Percentiles rank a stretch among this genome's conserved stretches.
These are phyloP conservation scores for Anguilla japonica DNA, from an alignment of 2,113 vertebrate species.

Conservation along the genomic window DNA sequence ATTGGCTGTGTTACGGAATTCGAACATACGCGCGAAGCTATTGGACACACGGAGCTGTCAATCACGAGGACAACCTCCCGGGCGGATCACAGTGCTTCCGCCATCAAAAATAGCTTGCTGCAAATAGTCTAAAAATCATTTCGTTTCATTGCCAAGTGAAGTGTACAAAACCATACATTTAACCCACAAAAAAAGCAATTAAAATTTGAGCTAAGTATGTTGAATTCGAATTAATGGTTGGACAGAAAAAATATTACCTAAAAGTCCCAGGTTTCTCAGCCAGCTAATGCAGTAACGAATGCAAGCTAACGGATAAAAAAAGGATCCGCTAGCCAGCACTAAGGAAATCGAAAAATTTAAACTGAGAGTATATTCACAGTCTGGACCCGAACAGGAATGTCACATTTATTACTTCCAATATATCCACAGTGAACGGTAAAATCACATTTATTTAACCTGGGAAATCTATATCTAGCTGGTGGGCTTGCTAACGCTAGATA, in stretches of 20 bases:
- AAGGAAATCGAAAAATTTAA: not conserved
- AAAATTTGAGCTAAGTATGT: not conserved
- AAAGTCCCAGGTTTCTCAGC: not conserved
- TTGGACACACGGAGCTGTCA: constrained; percentile 44
- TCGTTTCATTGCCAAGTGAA: not conserved
- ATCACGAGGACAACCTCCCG: constrained; percentile 46
- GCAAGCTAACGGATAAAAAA: not conserved
- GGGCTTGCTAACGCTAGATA: not conserved
- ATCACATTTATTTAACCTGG: constrained; percentile 14
- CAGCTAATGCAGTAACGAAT: not conserved
- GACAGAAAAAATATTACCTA: not conserved
- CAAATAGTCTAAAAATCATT: constrained; percentile 42
- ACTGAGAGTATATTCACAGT: not conserved
- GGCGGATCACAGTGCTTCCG: constrained; percentile 67
- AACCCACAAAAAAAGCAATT: not conserved
- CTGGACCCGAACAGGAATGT: not conserved
- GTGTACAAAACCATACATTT: not conserved
- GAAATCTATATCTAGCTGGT: not conserved
- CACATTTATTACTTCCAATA: not conserved
- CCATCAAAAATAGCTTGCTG: constrained; percentile 53
- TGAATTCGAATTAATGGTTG: constrained; percentile 7
- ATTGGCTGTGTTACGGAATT: constrained; percentile 37
- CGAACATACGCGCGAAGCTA: constrained; percentile 17
- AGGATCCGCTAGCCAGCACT: not conserved
- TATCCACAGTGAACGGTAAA: not conserved